Conservation (phyloP, 2,113 vertebrate genomes). For the Bagarius yarrelli region DNA sequence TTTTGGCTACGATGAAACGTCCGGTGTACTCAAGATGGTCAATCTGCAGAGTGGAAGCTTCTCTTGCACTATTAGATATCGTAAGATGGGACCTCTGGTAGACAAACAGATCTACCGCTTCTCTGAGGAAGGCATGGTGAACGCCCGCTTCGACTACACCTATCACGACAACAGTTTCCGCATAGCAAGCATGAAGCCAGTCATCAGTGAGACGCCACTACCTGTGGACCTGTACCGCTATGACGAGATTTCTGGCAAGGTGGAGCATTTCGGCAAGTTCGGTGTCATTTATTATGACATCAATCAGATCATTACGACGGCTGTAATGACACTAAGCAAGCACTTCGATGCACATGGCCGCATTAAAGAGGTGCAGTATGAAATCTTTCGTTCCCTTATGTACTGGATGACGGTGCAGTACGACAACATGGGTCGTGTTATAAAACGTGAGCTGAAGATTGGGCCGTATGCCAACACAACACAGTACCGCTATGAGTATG, state of each 20-base stretch:
- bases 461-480: constrained; percentile 98
- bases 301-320: constrained; percentile 98
- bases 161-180: constrained; percentile 98
- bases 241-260: constrained; percentile 97
- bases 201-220: constrained; percentile 96
- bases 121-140: constrained; percentile 98
- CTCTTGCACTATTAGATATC: constrained; percentile 95
- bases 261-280: constrained; percentile 98
- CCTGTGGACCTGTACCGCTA: constrained; percentile 97
- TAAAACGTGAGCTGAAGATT: constrained; percentile 95
- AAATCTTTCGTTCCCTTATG: constrained; percentile 98
- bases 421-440: constrained; percentile 96
- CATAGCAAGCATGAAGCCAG: constrained; percentile 95
- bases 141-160: constrained; percentile 95
- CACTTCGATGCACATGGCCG: constrained; percentile 97
- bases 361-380: constrained; percentile 98
- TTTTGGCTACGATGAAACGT: constrained; percentile 95
- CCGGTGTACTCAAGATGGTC: constrained; percentile 96
- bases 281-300: constrained; percentile 99
- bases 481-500: constrained; percentile 96
- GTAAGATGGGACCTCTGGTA: constrained; percentile 92
- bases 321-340: constrained; percentile 98
- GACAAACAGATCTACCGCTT: constrained; percentile 98
- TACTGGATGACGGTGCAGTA: constrained; percentile 99
- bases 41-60: constrained; percentile 95